Conservation (phyloP, 1,140 invertebrate genomes). For the Calliphora vicina region DNA sequence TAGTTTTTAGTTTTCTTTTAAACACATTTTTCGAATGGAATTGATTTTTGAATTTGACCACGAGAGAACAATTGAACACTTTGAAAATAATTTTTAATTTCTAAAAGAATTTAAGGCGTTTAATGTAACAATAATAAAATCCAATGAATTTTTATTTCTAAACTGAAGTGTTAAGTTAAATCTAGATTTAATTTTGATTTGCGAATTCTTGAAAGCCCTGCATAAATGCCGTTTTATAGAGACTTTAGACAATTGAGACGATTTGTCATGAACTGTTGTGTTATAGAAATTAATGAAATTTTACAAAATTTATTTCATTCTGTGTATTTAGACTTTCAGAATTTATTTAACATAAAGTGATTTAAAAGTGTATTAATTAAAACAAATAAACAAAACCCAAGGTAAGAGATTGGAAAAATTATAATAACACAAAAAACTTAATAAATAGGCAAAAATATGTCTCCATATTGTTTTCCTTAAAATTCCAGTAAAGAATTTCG, state of each 20-base stretch:
- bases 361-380: background rate
- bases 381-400: background rate
- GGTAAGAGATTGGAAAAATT: background rate
- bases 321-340: constrained; percentile 51
- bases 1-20: background rate
- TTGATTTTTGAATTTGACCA: background rate
- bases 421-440: too few species aligned
- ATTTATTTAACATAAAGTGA: constrained; percentile 1
- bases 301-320: constrained; percentile 54
- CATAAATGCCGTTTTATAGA: constrained; percentile 56
- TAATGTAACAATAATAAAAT: background rate
- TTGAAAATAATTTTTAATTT: background rate
- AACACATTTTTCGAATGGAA: background rate
- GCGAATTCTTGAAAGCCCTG: background rate
- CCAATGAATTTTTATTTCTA: background rate
- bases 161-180: background rate
- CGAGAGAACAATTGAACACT: background rate
- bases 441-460: too few species aligned
- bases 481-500: background rate
- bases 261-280: constrained; percentile 59
- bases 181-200: background rate
- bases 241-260: constrained; percentile 53
- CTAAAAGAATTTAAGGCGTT: background rate
- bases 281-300: constrained; percentile 54
- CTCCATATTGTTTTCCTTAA: constrained; percentile 7